Evolutionary conservation across 2,797 vertebrate species (phyloP).

Genomic region (Hafferia zeledoni): DNA sequence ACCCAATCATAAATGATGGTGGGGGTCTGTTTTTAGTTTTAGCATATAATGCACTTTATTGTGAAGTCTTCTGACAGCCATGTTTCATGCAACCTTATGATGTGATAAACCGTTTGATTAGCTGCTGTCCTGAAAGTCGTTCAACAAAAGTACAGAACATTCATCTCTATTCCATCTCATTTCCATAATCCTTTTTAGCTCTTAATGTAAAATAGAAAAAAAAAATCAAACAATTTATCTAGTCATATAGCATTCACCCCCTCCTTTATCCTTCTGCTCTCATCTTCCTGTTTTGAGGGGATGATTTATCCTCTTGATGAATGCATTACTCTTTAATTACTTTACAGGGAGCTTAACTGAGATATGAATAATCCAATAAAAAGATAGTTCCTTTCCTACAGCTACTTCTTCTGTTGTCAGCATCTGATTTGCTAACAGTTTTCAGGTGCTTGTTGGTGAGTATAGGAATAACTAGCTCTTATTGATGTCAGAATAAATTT

Average conservation of each 20-base stretch:
- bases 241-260: not conserved
- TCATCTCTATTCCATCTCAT: not conserved
- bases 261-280: not conserved
- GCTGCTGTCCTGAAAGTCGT: slow-evolving; percentile 8
- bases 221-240: not conserved
- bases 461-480: not conserved
- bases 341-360: not conserved
- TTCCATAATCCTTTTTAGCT: slow-evolving; percentile 49
- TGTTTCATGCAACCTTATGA: not conserved
- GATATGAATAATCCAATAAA: slow-evolving; percentile 26
- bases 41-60: not conserved
- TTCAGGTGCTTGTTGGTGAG: not conserved
- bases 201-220: slow-evolving; percentile 18
- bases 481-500: not conserved
- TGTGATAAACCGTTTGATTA: slow-evolving; percentile 49
- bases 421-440: not conserved
- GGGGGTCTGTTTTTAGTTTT: not conserved
- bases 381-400: not conserved
- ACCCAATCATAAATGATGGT: not conserved
- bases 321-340: slow-evolving; percentile 40
- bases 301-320: slow-evolving; percentile 23
- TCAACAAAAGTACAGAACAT: not conserved
- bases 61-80: not conserved
- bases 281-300: not conserved
- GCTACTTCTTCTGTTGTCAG: not conserved